These are phyloP conservation scores for Andrena bucephala DNA, from an alignment of 2,888 invertebrate species.

Conservation along the genomic window DNA sequence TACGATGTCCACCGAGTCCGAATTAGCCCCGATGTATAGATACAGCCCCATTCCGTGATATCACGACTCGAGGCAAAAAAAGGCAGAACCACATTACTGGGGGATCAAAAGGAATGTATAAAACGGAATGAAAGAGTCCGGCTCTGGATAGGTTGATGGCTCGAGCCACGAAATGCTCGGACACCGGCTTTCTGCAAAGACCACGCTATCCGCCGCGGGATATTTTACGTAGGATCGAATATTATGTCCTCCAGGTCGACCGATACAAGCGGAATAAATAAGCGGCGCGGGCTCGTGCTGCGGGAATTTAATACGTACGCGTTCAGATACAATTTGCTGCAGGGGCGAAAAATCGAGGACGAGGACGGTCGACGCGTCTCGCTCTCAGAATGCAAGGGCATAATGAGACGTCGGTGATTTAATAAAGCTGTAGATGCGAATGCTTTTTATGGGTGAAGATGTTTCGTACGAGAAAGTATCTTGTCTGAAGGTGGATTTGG, in stretches of 20 bases:
- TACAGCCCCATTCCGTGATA: slow-evolving; percentile 15
- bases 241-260: slow-evolving; percentile 40
- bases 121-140: slow-evolving; percentile 56
- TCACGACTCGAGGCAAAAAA: neutral
- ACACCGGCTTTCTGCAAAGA: slow-evolving; percentile 57
- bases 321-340: slow-evolving; percentile 28
- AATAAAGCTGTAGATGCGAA: no score
- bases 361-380: neutral
- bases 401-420: neutral
- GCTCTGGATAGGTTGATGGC: slow-evolving; percentile 50
- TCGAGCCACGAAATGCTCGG: slow-evolving; percentile 52
- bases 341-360: neutral
- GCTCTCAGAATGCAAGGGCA: neutral
- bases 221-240: slow-evolving; percentile 65
- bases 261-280: slow-evolving; percentile 29
- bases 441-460: no score
- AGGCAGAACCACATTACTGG: slow-evolving; percentile 45
- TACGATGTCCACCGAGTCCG: slow-evolving; percentile 2
- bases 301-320: neutral
- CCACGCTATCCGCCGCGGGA: slow-evolving; percentile 45
- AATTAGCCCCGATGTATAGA: slow-evolving; percentile 24
- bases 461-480: no score
- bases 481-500: no score
- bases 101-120: slow-evolving; percentile 66
- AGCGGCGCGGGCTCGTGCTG: neutral